Percentiles rank a stretch among this genome's conserved stretches.
Evolutionary conservation across 2,797 vertebrate species (phyloP).

Genomic region (Hyperoplus lanceolatus): DNA sequence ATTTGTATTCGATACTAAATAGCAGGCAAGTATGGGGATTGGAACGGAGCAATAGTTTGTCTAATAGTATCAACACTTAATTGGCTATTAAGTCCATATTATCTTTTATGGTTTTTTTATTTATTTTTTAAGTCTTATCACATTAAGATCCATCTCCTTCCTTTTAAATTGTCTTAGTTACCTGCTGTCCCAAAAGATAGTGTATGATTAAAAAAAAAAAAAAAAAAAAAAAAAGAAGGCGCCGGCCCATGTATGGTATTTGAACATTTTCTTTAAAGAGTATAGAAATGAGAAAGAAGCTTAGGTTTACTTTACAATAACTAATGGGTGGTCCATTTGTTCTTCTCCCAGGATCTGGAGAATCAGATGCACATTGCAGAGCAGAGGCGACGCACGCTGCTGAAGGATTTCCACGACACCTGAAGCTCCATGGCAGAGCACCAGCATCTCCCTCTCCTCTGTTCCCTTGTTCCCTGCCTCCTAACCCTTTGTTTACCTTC

Average conservation of each 20-base stretch:
- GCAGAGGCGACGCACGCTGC: constrained; percentile 97
- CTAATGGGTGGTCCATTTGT: no score
- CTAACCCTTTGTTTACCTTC: constrained; percentile 39
- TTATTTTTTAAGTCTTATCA: neutral
- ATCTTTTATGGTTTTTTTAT: neutral
- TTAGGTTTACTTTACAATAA: neutral
- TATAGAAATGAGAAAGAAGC: neutral
- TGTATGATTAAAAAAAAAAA: no score
- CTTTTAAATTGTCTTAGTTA: no score
- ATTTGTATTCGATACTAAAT: no score
- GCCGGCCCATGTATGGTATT: no score
- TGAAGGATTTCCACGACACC: constrained; percentile 99
- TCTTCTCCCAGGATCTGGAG: constrained; percentile 91
- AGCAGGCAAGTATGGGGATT: no score
- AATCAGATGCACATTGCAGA: constrained; percentile 99
- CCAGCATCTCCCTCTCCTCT: constrained; percentile 73
- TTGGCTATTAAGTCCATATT: neutral
- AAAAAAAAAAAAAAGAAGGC: no score
- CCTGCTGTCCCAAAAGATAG: no score
- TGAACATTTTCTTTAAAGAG: neutral
- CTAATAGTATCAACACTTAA: neutral
- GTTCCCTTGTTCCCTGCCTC: constrained; percentile 26
- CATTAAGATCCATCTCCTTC: no score
- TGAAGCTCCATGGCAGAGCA: constrained; percentile 83
- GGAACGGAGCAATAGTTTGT: neutral